Percentiles rank a stretch among this genome's conserved stretches.
phyloP scores from a whole-genome alignment of 2,888 invertebrate genomes.

The Drosophila silvestris region DNA sequence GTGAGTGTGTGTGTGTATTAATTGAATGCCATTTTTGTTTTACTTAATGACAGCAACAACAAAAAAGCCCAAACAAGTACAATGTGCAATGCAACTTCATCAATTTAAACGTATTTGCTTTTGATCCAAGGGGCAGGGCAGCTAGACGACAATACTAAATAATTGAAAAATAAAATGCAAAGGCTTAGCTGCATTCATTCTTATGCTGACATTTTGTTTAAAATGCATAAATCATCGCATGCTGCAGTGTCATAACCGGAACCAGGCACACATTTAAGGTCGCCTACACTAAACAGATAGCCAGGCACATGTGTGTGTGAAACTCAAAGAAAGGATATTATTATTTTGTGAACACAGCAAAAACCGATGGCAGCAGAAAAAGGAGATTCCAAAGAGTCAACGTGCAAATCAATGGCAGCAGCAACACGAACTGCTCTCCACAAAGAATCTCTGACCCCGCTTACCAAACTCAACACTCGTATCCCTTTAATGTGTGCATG shows the following conservation, averaged over 20 bases:
- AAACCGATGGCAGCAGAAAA: constrained; percentile 42
- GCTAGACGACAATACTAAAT: background rate
- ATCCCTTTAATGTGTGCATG: background rate
- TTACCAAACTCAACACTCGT: constrained; percentile 17
- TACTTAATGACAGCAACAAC: constrained; percentile 34
- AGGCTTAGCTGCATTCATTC: constrained; percentile 32
- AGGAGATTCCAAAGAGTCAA: constrained; percentile 46
- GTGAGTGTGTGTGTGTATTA: constrained; percentile 44
- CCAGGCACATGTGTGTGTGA: constrained; percentile 26
- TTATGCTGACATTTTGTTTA: constrained; percentile 65
- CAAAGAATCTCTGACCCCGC: background rate
- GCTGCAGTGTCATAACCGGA: constrained; percentile 73
- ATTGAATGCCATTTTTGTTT: constrained; percentile 68
- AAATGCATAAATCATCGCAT: constrained; percentile 74
- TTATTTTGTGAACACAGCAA: constrained; percentile 74
- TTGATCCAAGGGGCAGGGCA: constrained; percentile 33
- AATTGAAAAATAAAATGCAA: constrained; percentile 22
- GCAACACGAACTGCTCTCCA: constrained; percentile 35
- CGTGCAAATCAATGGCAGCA: constrained; percentile 66
- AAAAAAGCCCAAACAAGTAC: constrained; percentile 21
- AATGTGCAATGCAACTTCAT: constrained; percentile 35
- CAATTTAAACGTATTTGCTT: constrained; percentile 46
- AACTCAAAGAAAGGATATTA: constrained; percentile 71
- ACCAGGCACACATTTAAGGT: constrained; percentile 40
- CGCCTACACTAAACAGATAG: constrained; percentile 40